Conservation (phyloP, 2,888 invertebrate species). For the Acronicta alni region DNA sequence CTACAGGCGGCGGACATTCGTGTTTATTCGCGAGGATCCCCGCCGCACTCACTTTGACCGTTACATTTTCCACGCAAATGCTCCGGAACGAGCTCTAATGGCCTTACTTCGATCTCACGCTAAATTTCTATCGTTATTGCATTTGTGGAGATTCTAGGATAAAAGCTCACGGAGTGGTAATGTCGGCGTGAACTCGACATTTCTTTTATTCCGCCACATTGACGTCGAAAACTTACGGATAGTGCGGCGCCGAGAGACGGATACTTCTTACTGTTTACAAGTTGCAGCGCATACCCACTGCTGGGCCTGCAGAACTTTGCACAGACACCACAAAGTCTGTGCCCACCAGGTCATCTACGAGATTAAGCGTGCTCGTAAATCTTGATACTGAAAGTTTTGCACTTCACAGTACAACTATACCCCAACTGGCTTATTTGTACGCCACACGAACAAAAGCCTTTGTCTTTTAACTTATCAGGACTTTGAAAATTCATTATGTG, state of each 20-base stretch:
- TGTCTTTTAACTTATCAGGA: conserved; percentile 50
- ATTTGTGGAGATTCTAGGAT: conserved; percentile 38
- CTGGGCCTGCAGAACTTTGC: conserved; percentile 7
- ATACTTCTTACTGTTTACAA: conserved; percentile 37
- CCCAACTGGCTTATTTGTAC: conserved; percentile 48
- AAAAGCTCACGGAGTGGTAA: conserved; percentile 34
- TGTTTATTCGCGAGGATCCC: conserved; percentile 53
- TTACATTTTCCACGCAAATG: conserved; percentile 57
- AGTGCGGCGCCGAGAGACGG: conserved; percentile 7
- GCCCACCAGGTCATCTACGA: conserved; percentile 38
- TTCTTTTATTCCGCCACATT: conserved; percentile 34
- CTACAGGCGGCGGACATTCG: conserved; percentile 33
- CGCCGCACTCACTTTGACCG: conserved; percentile 49
- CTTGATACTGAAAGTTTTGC: conserved; percentile 48
- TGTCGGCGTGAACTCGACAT: conserved; percentile 26
- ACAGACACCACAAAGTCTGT: conserved; percentile 7
- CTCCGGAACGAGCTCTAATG: conserved; percentile 52
- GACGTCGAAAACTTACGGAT: conserved; percentile 6
- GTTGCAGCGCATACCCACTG: conserved; percentile 6
- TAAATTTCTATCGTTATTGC: conserved; percentile 54
- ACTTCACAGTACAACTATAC: conserved; percentile 38
- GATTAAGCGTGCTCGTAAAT: conserved; percentile 49
- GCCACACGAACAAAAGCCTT: conserved; percentile 49
- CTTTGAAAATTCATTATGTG: conserved; percentile 41
- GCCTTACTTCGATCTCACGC: conserved; percentile 52